Base-by-base conservation (phyloP, 2,888 invertebrate genomes). In the Melolontha melolontha region DNA sequence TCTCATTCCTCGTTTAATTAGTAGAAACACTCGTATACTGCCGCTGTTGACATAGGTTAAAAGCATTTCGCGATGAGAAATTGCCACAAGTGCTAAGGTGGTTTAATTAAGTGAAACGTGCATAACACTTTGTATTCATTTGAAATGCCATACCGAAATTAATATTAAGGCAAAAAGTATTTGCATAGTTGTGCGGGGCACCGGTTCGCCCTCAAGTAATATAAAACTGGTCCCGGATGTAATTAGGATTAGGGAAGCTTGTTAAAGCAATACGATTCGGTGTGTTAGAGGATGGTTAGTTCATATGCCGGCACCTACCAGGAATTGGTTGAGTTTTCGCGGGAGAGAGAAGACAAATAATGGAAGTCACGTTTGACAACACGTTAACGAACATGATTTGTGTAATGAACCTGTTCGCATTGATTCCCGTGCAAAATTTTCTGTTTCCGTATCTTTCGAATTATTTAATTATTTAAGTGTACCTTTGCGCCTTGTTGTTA, bases 211-310 rank as follows among this genome's bases (percentile, higher is more conserved):
- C 64, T 49, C 29, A 49, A 49, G 14, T 59, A 59, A 66, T 66
- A 59, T 50, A 63, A 55, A 55, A 14, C 64, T 29, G 47, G 55
- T 67, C 52, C 66, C 64, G 55, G 55, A 68, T 55, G 64, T 68
- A 68, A 68, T 68, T 68, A 68, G 63, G 64, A 55, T 68, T 49
- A 42, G 59, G 34, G 47, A 29, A 64, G 68, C 68, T 64, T 64
- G 68, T 68, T 64, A 64, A 64, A 17, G 40, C 64, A 64, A 68
- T 64, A 40, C 40, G 49, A 64, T 55, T 66, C 57, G 27, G 34
- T 55, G 41, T 22, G n/a, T 27, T 22, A 10, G 47, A 16, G 27
- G 27, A n/a, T 11, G 49, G 22, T 5, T 49, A 17, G 22, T 49
- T 17, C 22, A 49, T 49, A 49, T 49, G 22, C 14, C 5, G 34